phyloP scores from a whole-genome alignment of 2,888 invertebrate species.

The Acanthosoma haemorrhoidale region DNA sequence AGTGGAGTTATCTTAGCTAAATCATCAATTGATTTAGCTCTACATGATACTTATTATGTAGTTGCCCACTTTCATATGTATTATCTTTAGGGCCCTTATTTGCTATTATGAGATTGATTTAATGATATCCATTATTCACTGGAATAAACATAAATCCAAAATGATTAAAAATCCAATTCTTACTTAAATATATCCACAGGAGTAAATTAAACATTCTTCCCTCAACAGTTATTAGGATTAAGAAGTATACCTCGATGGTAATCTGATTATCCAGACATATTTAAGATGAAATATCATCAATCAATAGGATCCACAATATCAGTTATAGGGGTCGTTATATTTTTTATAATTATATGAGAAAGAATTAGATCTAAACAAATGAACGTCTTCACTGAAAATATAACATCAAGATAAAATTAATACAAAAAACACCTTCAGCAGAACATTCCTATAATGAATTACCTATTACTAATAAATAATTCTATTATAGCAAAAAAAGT shows the following conservation, averaged over 20 bases:
- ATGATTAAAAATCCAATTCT: slow-evolving; percentile 69
- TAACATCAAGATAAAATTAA: not conserved
- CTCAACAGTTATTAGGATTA: slow-evolving; percentile 68
- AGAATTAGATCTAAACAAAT: slow-evolving; percentile 44
- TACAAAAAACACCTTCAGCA: not conserved
- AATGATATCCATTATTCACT: no score
- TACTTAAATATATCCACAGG: slow-evolving; percentile 61
- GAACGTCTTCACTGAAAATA: slow-evolving; percentile 47
- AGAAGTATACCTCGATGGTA: slow-evolving; percentile 71
- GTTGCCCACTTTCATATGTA: slow-evolving; percentile 80
- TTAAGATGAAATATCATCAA: slow-evolving; percentile 62
- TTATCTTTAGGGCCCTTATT: slow-evolving; percentile 74
- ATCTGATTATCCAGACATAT: slow-evolving; percentile 65
- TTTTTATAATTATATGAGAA: slow-evolving; percentile 59
- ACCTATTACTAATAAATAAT: no score
- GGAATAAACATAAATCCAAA: no score
- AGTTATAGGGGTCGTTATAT: slow-evolving; percentile 53
- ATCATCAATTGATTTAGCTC: slow-evolving; percentile 22
- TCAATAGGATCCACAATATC: slow-evolving; percentile 63
- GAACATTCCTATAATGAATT: no score
- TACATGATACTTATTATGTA: slow-evolving; percentile 46
- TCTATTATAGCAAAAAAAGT: not conserved
- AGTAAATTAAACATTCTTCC: slow-evolving; percentile 75
- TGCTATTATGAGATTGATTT: slow-evolving; percentile 65
- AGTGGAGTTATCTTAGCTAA: slow-evolving; percentile 32